These are phyloP conservation scores for Nymphicus hollandicus DNA, from an alignment of 2,113 vertebrate species.

Conservation along the genomic window DNA sequence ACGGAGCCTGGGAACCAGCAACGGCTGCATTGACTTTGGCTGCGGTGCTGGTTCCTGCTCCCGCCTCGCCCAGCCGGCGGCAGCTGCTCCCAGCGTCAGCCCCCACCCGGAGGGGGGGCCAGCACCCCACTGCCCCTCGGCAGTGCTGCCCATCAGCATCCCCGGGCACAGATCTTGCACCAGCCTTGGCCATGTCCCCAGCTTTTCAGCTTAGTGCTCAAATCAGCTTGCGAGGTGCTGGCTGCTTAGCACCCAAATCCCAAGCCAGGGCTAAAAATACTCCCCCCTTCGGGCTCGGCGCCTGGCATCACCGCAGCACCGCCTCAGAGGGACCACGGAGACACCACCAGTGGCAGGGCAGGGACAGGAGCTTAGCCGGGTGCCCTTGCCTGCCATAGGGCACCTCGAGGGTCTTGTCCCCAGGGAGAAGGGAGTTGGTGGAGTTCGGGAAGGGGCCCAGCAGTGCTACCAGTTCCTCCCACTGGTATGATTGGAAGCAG, in stretches of 20 bases:
- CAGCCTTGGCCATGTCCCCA: neutral
- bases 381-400: accelerated
- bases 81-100: neutral
- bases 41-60: neutral
- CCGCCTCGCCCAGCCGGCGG: neutral
- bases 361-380: neutral
- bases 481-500: accelerated
- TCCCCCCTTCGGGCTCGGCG: neutral
- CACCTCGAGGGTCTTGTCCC: neutral
- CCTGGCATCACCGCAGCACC: neutral
- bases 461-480: neutral
- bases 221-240: conserved; percentile 49
- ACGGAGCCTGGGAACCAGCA: neutral
- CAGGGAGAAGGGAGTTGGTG: neutral
- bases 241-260: conserved; percentile 65
- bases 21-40: conserved; percentile 32
- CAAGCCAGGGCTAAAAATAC: conserved; percentile 54
- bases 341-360: neutral
- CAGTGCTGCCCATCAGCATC: neutral
- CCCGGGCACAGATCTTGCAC: neutral
- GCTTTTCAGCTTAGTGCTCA: conserved; percentile 58
- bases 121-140: neutral
- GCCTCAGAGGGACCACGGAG: neutral
- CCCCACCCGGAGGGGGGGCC: neutral
- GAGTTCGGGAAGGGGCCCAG: neutral